Evolutionary conservation across 1,140 invertebrate genomes (phyloP).

Genomic region (Harlomillsia oculata): DNA sequence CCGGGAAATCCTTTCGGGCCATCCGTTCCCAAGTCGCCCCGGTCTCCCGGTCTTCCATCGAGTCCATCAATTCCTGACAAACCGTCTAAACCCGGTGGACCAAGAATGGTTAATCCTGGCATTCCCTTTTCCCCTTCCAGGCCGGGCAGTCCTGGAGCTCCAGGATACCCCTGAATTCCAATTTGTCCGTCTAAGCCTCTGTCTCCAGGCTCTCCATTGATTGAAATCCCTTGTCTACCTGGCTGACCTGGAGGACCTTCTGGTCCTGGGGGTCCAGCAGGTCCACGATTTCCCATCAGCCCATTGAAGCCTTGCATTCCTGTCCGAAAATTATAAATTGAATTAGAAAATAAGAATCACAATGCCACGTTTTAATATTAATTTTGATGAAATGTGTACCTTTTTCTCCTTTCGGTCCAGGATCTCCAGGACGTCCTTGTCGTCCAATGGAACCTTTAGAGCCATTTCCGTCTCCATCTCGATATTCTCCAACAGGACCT

Average conservation of each 20-base stretch:
- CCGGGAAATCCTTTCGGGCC: slow-evolving; percentile 16
- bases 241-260: slow-evolving; percentile 2
- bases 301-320: background rate
- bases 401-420: slow-evolving; percentile 18
- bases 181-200: slow-evolving; percentile 19
- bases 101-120: slow-evolving; percentile 41
- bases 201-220: no score
- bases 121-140: slow-evolving; percentile 50
- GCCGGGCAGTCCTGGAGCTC: slow-evolving; percentile 41
- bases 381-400: no score
- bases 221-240: slow-evolving; percentile 6
- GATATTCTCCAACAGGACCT: background rate
- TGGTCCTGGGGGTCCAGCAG: background rate
- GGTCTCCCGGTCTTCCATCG: slow-evolving; percentile 19
- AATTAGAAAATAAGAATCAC: no score
- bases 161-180: slow-evolving; percentile 5
- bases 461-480: slow-evolving; percentile 13
- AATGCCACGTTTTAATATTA: no score
- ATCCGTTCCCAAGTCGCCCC: slow-evolving; percentile 20
- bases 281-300: no score
- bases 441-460: slow-evolving; percentile 2
- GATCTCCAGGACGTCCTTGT: slow-evolving; percentile 12
- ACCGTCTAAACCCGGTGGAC: slow-evolving; percentile 22
- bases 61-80: slow-evolving; percentile 21
- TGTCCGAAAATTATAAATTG: no score